Conservation (phyloP, 2,113 vertebrate species). For the Megaceryle torquata region DNA sequence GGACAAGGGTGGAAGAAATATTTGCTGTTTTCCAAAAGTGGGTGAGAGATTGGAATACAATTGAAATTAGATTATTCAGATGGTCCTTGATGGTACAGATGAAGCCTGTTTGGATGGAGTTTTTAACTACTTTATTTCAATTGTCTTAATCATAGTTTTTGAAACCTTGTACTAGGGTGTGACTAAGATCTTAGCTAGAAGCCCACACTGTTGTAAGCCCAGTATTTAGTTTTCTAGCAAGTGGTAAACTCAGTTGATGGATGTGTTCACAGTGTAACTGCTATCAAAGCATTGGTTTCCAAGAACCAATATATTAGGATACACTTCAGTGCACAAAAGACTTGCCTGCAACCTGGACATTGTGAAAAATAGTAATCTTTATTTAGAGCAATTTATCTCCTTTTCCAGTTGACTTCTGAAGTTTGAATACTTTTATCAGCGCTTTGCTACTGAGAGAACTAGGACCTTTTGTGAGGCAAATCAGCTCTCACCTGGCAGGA, state of each 20-base stretch:
- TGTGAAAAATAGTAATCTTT: not conserved
- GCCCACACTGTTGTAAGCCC: not conserved
- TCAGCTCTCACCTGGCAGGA: not conserved
- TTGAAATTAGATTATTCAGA: not conserved
- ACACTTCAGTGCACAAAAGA: not conserved
- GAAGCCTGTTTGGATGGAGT: not conserved
- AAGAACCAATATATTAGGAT: not conserved
- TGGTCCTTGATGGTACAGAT: not conserved
- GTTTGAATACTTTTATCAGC: not conserved
- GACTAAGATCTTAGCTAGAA: not conserved
- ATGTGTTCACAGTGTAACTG: not conserved
- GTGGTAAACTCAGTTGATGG: not conserved
- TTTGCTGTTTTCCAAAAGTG: not conserved
- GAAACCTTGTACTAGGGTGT: not conserved
- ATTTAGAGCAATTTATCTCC: not conserved
- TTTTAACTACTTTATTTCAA: not conserved
- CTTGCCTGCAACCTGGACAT: not conserved
- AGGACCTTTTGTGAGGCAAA: not conserved
- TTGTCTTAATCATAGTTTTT: not conserved
- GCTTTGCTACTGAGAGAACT: not conserved
- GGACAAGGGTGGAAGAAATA: slow-evolving; percentile 1
- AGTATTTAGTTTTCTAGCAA: not conserved
- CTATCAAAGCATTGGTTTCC: not conserved
- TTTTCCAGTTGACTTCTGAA: not conserved
- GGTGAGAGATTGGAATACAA: not conserved